Evolutionary conservation across 2,113 vertebrate genomes (phyloP).

Genomic region (Nycticorax nycticorax): DNA sequence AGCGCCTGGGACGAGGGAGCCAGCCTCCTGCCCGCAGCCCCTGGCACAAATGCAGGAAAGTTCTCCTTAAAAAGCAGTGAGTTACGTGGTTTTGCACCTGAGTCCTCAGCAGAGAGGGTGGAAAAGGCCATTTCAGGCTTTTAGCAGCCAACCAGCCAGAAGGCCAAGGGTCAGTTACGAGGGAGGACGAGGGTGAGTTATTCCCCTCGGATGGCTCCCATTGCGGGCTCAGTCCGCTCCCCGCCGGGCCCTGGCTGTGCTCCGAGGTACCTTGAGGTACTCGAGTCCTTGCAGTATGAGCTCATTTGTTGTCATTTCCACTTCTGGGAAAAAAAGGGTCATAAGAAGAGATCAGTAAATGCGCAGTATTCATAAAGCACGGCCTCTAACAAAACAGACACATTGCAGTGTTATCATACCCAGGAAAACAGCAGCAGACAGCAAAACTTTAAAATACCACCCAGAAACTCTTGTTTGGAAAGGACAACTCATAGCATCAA

Average conservation of each 20-base stretch:
- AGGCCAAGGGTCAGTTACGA: not conserved
- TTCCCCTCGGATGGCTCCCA: not conserved
- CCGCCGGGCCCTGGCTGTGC: not conserved
- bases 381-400: not conserved
- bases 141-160: not conserved
- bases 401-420: not conserved
- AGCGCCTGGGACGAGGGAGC: fast-evolving
- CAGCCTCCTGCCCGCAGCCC: fast-evolving
- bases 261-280: constrained; percentile 13
- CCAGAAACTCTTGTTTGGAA: constrained; percentile 33
- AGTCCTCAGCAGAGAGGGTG: not conserved
- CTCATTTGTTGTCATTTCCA: constrained; percentile 53
- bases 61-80: not conserved
- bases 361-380: not conserved
- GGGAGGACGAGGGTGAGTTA: not conserved
- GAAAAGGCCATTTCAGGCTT: not conserved
- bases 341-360: not conserved
- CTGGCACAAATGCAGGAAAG: not conserved
- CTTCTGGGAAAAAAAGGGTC: not conserved
- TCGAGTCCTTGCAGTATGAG: not conserved
- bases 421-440: constrained; percentile 24
- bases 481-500: constrained; percentile 13
- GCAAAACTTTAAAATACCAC: constrained; percentile 1
- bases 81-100: fast-evolving
- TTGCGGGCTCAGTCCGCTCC: fast-evolving